phyloP scores from a whole-genome alignment of 2,888 invertebrate species.

The Agrilus cyanescens region DNA sequence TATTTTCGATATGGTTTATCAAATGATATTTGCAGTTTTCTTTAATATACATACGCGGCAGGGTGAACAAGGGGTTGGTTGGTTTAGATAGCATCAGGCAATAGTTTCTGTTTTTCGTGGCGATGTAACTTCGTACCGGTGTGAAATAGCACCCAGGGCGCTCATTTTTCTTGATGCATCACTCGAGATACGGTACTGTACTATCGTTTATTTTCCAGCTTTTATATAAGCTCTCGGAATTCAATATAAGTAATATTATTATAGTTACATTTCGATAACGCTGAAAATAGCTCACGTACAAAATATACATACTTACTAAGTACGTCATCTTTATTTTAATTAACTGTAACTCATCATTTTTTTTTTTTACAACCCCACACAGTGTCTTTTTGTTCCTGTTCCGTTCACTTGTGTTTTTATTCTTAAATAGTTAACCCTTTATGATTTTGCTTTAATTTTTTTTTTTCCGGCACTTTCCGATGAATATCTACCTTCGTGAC shows the following conservation, averaged over 20 bases:
- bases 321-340: too few species aligned
- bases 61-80: slow-evolving; percentile 8
- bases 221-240: slow-evolving; percentile 20
- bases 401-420: too few species aligned
- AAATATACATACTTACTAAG: too few species aligned
- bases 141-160: slow-evolving; percentile 25
- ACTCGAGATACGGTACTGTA: slow-evolving; percentile 25
- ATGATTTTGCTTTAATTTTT: too few species aligned
- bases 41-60: not conserved
- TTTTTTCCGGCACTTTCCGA: too few species aligned
- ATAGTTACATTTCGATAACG: not conserved
- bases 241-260: slow-evolving; percentile 12
- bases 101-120: slow-evolving; percentile 12
- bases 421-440: too few species aligned
- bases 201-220: slow-evolving; percentile 24
- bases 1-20: not conserved
- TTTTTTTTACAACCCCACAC: too few species aligned
- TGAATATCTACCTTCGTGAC: too few species aligned
- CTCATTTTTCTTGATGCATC: slow-evolving; percentile 29
- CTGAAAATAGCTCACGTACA: not conserved
- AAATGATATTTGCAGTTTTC: not conserved
- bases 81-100: slow-evolving; percentile 7
- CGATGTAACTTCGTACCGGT: slow-evolving; percentile 18
- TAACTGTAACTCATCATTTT: too few species aligned
- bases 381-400: too few species aligned